These are phyloP conservation scores for Cerastoderma edule DNA, from an alignment of 2,888 invertebrate species.

Conservation along the genomic window DNA sequence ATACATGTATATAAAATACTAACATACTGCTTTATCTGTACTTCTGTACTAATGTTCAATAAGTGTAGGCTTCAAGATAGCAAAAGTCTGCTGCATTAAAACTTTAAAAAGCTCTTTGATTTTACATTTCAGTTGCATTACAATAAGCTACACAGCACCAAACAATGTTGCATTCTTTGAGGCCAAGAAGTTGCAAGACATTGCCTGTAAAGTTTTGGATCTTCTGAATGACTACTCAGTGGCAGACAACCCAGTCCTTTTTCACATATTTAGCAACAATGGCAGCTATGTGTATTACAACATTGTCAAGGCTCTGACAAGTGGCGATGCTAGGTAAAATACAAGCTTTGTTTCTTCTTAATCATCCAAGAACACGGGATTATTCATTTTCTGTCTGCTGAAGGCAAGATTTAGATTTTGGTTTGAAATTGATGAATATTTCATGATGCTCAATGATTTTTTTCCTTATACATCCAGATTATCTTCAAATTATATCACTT, in stretches of 20 bases:
- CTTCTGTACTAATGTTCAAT: too few species aligned
- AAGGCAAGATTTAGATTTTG: too few species aligned
- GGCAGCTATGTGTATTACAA: slow-evolving; percentile 90
- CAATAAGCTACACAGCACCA: slow-evolving; percentile 89
- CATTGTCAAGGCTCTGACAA: slow-evolving; percentile 86
- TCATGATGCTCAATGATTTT: too few species aligned
- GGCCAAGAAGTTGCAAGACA: slow-evolving; percentile 86
- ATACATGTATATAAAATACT: too few species aligned
- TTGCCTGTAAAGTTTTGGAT: slow-evolving; percentile 88
- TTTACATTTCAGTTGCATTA: slow-evolving; percentile 87
- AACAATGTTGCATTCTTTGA: slow-evolving; percentile 88
- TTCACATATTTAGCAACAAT: slow-evolving; percentile 91
- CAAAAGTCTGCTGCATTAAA: not conserved
- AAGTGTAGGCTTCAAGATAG: not conserved
- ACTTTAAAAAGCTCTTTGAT: not conserved
- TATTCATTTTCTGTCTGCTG: too few species aligned
- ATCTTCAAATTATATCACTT: too few species aligned
- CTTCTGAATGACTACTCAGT: slow-evolving; percentile 88
- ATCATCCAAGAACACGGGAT: too few species aligned
- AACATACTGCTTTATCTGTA: too few species aligned
- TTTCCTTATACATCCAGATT: too few species aligned
- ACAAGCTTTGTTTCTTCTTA: not conserved
- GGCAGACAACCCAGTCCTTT: slow-evolving; percentile 89
- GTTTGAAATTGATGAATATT: too few species aligned
- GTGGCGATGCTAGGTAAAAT: slow-evolving; percentile 51